Evolutionary conservation across 2,113 vertebrate genomes (phyloP), one percentile per base, ranked within the genome.

Genomic region (Hipposideros armiger): DNA sequence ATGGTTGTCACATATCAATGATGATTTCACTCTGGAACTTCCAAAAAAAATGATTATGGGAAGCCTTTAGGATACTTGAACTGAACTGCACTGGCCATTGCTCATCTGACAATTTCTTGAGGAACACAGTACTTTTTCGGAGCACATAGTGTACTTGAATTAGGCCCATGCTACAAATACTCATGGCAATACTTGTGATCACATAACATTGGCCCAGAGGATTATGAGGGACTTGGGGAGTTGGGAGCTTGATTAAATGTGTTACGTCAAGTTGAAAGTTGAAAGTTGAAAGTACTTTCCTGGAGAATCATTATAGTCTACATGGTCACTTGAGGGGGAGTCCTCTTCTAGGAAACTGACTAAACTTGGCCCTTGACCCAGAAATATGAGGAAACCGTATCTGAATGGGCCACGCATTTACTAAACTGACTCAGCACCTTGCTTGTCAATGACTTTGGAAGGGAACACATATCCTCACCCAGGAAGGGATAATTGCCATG

Each of bases 311-410:
- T 28, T 62, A 62, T 62, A 30, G 17, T 90, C 62, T 58, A 54
- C 52, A 32, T 76, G 30, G 45, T 45, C 93, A 86, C 90, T 80
- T 97, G 97, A 91, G 82, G 87, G 82, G 87, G 87, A 80, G 70
- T 20, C 24, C n/a, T 91, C 88, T 95, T 69, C 56, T 84, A 96
- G 88, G 32, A 81, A 94, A 86, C 42, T 86, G 72, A 13, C 62
- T 86, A 50, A 89, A 94, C 28, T 95, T 72, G 66, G 77, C 72
- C 40, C 36, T 24, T 82, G 28, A 40, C 89, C 70, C 52, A 66
- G 73, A 96, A 93, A 73, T 66, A 87, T 3, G 47, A 87, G 81
- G 66, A 81, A 90, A 45, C 42, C 45, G 10, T 52, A 30, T 95
- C 94, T 90, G 20, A 77, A 77, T 50, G 32, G 17, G 69, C 62